Evolutionary conservation across 2,797 vertebrate species (phyloP).

Genomic region (Cuculus canorus): DNA sequence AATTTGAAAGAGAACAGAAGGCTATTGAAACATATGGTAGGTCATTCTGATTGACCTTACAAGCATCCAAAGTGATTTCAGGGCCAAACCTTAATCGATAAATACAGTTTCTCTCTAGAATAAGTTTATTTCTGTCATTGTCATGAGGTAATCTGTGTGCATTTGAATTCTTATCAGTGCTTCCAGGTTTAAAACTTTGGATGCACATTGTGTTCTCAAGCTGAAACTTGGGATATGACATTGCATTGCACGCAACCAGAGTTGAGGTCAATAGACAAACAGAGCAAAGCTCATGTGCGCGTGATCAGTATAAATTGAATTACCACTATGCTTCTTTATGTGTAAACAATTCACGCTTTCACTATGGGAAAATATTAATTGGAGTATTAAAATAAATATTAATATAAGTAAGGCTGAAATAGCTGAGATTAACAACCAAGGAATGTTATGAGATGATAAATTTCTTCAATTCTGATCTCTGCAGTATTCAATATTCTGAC

Average conservation of each 20-base stretch:
- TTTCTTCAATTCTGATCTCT: background rate
- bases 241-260: slow-evolving; percentile 39
- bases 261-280: slow-evolving; percentile 25
- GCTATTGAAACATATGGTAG: slow-evolving; percentile 14
- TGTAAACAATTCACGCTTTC: background rate
- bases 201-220: slow-evolving; percentile 70
- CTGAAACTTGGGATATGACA: slow-evolving; percentile 55
- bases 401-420: background rate
- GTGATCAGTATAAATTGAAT: background rate
- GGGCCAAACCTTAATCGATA: slow-evolving; percentile 41
- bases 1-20: slow-evolving; percentile 23
- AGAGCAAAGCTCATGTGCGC: background rate
- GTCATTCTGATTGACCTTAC: slow-evolving; percentile 54
- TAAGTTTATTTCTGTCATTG: slow-evolving; percentile 52
- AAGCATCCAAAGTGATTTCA: slow-evolving; percentile 25
- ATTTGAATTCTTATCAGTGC: slow-evolving; percentile 55
- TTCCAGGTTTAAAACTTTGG: slow-evolving; percentile 64
- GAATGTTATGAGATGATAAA: background rate
- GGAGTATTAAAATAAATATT: background rate
- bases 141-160: slow-evolving; percentile 44
- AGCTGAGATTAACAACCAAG: background rate
- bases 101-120: slow-evolving; percentile 41
- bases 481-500: background rate
- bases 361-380: background rate
- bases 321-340: background rate